Conservation (phyloP, 2,113 vertebrate species). For the Ophthalmolycus amberensis region DNA sequence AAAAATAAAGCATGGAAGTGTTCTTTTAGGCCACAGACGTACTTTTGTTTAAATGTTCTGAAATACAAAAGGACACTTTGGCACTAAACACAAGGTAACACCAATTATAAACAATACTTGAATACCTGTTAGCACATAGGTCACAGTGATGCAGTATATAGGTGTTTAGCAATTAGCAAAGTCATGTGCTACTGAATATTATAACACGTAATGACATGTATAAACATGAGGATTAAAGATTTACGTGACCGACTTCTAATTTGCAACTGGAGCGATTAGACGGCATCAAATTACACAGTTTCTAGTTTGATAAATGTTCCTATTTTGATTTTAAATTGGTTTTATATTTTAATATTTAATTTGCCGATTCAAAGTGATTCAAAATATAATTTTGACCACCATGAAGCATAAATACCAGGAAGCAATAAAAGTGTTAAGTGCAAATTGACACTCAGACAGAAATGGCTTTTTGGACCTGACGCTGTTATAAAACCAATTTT, state of each 20-base stretch:
- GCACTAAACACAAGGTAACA: not conserved
- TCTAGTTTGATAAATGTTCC: not conserved
- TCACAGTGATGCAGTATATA: not conserved
- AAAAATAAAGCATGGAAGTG: no score
- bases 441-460: constrained; percentile 7
- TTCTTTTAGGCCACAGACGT: not conserved
- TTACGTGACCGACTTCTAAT: not conserved
- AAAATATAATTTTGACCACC: not conserved
- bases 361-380: not conserved
- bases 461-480: not conserved
- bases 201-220: no score
- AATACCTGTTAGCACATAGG: not conserved
- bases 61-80: not conserved
- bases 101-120: not conserved
- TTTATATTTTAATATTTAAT: no score
- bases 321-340: not conserved
- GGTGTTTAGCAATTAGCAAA: not conserved
- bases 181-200: not conserved
- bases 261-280: not conserved
- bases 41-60: not conserved
- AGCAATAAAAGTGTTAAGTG: not conserved
- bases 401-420: not conserved
- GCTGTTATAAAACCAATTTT: not conserved
- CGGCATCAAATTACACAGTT: not conserved
- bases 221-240: not conserved